These are phyloP conservation scores for Scaptomyza polygonia DNA, from an alignment of 2,888 invertebrate species.

Conservation along the genomic window DNA sequence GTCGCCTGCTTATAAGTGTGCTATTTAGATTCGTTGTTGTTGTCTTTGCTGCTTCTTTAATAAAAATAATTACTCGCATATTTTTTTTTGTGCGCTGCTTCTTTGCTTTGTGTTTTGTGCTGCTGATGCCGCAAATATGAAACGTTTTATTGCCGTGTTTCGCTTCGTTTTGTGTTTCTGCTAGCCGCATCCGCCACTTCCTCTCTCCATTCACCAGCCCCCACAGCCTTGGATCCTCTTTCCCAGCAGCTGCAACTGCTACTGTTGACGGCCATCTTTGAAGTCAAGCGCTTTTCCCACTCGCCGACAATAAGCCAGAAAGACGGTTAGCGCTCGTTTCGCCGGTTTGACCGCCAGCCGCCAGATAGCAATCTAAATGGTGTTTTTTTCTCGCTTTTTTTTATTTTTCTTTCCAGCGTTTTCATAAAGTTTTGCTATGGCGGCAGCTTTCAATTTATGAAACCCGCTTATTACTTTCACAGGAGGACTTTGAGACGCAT, in stretches of 20 bases:
- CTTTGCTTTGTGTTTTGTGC: constrained; percentile 56
- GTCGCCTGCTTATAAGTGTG: too few relatives aligned
- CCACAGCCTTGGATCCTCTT: background rate
- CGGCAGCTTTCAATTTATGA: constrained; percentile 77
- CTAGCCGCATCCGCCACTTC: constrained; percentile 8
- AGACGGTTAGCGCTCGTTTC: constrained; percentile 45
- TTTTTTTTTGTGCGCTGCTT: constrained; percentile 42
- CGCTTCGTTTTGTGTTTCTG: constrained; percentile 63
- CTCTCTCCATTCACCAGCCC: background rate
- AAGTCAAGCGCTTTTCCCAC: constrained; percentile 66
- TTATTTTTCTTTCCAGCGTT: constrained; percentile 49
- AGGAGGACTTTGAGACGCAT: background rate
- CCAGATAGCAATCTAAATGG: constrained; percentile 74
- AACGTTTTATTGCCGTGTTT: constrained; percentile 68
- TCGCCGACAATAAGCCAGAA: constrained; percentile 27
- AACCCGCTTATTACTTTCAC: constrained; percentile 67
- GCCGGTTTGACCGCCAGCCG: constrained; percentile 53
- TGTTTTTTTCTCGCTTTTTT: constrained; percentile 30
- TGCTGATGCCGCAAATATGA: constrained; percentile 69
- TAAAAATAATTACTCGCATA: constrained; percentile 72
- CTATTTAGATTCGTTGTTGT: constrained; percentile 16
- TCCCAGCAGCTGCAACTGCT: constrained; percentile 1
- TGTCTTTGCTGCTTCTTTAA: constrained; percentile 54
- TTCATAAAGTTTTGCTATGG: constrained; percentile 65
- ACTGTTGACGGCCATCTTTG: constrained; percentile 60